Evolutionary conservation across 2,888 invertebrate genomes (phyloP), one percentile per base, ranked within the genome.

Genomic region (Andricus quercusramuli): DNA sequence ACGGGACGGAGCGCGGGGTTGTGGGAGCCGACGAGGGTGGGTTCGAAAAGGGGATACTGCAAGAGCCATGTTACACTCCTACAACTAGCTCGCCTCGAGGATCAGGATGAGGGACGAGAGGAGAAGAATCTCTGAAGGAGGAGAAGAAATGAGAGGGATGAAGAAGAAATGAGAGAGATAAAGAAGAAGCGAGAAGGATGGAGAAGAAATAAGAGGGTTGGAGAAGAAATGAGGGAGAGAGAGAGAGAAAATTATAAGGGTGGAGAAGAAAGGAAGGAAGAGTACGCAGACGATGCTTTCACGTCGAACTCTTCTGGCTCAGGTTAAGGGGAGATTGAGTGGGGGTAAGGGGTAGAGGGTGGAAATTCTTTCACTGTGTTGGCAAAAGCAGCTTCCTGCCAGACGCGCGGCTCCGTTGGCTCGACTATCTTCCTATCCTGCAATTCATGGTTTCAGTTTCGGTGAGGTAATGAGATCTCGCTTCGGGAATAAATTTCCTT

Each of bases 1-100:
- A 85, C 83, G 86, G 85, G 84, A 83, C 80, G 81, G 84, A 84
- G 86, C 78, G 83, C 80, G 82, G 83, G 82, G 81, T 68, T 70
- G 82, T 83, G 79, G 78, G 83, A 79, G 79, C 74, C 79, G 78
- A 74, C 77, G 82, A 81, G 81, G 83, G 80, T 59, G 82, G 83
- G 82, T 80, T 78, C 78, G 67, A 83, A 83, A 74, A 80, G 82
- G 83, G 81, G 82, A 78, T 80, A 79, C 78, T 82, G 82, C 82
- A 81, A 83, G 79, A 80, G 80, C 82, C 83, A 81, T 83, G 83
- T 83, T 82, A 77, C 77, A 78, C 82, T 78, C 22, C 65, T 65
- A 64, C 77, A 37, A 62, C 74, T 67, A 62, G 82, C 82, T 82
- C 80, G 78, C 81, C 80, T 80, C 81, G 78, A 81, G 80, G 77